Base-by-base conservation (phyloP, 2,888 invertebrate genomes). In the Nephrocerus scutellatus region DNA sequence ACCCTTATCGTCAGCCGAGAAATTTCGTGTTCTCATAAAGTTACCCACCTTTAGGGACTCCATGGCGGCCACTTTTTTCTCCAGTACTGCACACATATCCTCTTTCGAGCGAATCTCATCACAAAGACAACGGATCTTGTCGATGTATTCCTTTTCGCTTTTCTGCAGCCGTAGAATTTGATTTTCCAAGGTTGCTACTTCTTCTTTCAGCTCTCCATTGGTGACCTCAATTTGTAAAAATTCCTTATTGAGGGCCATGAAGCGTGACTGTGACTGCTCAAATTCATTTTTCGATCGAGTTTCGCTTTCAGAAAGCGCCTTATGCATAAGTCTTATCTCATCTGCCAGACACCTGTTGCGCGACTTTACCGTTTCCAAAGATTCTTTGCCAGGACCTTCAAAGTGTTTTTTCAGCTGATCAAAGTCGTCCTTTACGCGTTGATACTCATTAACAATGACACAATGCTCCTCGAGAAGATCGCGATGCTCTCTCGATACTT, bases 161-260 rank as follows among this genome's bases (percentile, higher is more conserved):
- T 72, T 70, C n/a, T 70, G 70, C 49, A 80, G 61, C 41, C 75
- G 72, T 50, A 71, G 66, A 49, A 79, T 66, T 66, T 74, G 74
- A 53, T 72, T 70, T 60, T 76, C 77, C 54, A 78, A 65, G 50
- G 74, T 76, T 62, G 74, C 73, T 19, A 82, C 80, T 72, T 81
- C 81, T 60, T 82, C 81, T 52, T 73, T 75, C 8, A 82, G 65
- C 63, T 81, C 81, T 39, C 77, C 73, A 50, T 79, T 80, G 19
- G 77, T 80, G 29, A 80, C 79, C 55, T 81, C 81, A 38, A 76
- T 67, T 38, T 82, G 79, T 55, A 77, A 71, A 43, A 75, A 71
- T 49, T 74, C 74, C 60, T 77, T 77, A 51, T 68, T 70, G 15
- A 72, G 51, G 36, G 76, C 70, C 25, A 62, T 66, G 34, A 80